These are phyloP conservation scores for Pammene fasciana DNA, from an alignment of 2,888 invertebrate species.

Conservation along the genomic window DNA sequence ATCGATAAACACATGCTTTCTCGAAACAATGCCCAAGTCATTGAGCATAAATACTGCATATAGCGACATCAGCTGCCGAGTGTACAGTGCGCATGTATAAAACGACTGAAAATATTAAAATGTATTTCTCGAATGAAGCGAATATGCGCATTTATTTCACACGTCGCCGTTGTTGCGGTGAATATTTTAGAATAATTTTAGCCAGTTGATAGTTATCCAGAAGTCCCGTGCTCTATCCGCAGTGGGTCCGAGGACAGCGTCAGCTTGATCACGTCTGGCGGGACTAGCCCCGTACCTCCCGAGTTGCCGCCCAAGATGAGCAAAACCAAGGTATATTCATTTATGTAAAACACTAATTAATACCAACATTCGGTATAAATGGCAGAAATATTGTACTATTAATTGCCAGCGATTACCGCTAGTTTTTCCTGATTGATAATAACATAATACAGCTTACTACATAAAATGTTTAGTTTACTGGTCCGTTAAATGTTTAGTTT, in stretches of 20 bases:
- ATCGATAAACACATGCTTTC: not conserved
- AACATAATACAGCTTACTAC: too few relatives aligned
- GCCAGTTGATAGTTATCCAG: constrained; percentile 27
- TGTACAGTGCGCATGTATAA: not conserved
- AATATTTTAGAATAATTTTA: constrained; percentile 31
- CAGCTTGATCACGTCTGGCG: constrained; percentile 71
- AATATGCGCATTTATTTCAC: constrained; percentile 34
- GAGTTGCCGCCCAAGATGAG: constrained; percentile 83
- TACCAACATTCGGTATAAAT: too few relatives aligned
- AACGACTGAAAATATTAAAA: constrained; percentile 19
- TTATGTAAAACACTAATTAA: too few relatives aligned
- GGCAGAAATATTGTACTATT: too few relatives aligned
- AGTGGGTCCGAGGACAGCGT: constrained; percentile 79
- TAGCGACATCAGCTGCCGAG: not conserved
- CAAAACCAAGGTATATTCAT: constrained; percentile 63
- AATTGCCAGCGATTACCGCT: too few relatives aligned
- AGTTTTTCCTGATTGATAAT: too few relatives aligned
- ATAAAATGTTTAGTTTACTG: too few relatives aligned
- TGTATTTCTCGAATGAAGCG: constrained; percentile 18
- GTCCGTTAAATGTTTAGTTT: too few relatives aligned
- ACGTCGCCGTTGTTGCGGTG: constrained; percentile 9
- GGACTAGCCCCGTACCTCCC: constrained; percentile 77
- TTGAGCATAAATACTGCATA: not conserved
- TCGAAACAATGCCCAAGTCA: not conserved
- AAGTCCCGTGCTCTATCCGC: constrained; percentile 22